Evolutionary conservation across 1,140 invertebrate genomes (phyloP).

Genomic region (Cherax quadricarinatus): DNA sequence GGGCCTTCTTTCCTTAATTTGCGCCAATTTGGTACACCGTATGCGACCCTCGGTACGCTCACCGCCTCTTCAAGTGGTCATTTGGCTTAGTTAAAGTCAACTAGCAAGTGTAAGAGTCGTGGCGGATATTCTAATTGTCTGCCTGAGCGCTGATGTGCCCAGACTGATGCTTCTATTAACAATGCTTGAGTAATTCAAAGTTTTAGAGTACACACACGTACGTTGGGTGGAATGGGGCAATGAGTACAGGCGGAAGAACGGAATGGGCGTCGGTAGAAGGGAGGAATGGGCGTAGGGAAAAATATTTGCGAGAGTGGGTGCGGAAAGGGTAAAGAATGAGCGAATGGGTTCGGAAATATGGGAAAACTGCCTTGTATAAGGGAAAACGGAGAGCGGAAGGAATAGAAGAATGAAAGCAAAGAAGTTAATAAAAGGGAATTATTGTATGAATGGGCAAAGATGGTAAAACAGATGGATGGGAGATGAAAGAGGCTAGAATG

Average conservation of each 20-base stretch:
- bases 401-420: background rate
- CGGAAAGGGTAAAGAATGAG: background rate
- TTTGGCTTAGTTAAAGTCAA: background rate
- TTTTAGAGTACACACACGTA: no score
- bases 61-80: background rate
- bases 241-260: background rate
- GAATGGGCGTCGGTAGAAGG: background rate
- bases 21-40: conserved; percentile 6
- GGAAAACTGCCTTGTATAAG: background rate
- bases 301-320: background rate
- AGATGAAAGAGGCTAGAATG: background rate
- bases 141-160: background rate
- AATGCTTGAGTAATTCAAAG: background rate
- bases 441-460: background rate
- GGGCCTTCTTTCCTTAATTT: conserved; percentile 52
- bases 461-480: background rate
- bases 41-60: background rate
- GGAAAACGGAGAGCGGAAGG: background rate
- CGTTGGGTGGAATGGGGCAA: background rate
- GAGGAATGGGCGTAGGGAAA: background rate
- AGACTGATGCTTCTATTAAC: background rate
- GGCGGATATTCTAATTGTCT: background rate
- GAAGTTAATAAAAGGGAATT: no score
- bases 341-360: background rate
- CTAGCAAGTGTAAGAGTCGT: background rate